phyloP scores from a whole-genome alignment of 2,113 vertebrate species.

The Scortum barcoo region DNA sequence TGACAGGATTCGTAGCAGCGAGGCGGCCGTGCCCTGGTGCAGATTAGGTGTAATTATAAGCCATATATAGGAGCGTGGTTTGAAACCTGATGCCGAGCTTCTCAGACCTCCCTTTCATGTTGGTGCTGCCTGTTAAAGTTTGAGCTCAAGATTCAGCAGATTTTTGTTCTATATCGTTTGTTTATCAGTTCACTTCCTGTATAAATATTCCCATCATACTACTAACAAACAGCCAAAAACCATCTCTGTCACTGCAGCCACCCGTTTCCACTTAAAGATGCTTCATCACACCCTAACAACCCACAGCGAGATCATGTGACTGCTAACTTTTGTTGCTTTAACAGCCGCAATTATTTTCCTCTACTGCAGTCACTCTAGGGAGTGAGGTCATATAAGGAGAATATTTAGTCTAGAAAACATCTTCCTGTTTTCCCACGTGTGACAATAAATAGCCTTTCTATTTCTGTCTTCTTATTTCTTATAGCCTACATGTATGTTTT shows the following conservation, averaged over 20 bases:
- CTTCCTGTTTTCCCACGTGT: not conserved
- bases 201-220: not conserved
- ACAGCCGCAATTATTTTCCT: not conserved
- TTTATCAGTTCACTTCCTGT: not conserved
- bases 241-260: not conserved
- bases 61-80: constrained; percentile 63
- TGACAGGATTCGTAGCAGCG: constrained; percentile 64
- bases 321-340: constrained; percentile 7
- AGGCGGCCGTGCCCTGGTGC: constrained; percentile 47
- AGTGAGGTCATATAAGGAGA: not conserved
- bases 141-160: not conserved
- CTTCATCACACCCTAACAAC: constrained; percentile 1
- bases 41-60: constrained; percentile 68
- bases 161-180: not conserved
- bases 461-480: no score
- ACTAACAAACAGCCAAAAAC: not conserved
- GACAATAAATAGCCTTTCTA: not conserved
- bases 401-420: not conserved
- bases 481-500: not conserved
- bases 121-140: not conserved
- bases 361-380: not conserved
- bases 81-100: constrained; percentile 44
- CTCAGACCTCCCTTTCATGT: not conserved
- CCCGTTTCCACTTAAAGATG: constrained; percentile 29
- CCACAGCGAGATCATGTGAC: constrained; percentile 41